Base-by-base conservation (phyloP, 1,140 invertebrate species). In the Odontomachus brunneus region DNA sequence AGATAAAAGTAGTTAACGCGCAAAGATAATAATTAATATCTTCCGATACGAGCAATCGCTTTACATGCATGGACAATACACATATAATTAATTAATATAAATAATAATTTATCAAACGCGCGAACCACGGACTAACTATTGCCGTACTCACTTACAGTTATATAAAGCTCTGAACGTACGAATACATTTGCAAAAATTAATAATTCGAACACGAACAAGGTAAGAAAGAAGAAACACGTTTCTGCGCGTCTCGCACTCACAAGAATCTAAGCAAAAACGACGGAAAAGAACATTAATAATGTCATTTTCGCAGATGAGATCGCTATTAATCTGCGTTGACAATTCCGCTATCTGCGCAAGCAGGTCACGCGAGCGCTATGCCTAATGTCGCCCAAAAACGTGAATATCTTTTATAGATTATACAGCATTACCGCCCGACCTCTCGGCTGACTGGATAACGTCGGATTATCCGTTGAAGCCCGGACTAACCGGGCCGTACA, bases 381-480 rank as follows among this genome's bases (percentile, higher is more conserved):
- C 48, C 44, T 51, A 29, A 22, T 55, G n/a, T 55, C 53, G 5
- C 53, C 53, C 53, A 19, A 83, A n/a, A 88, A 88, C 82, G 12
- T 88, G 83, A 88, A 60, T 87, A 38, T 88, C 49, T 89, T 89
- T 93, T 94, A 53, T 94, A 94, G 93, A 94, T 92, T 93, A 93
- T 85, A 86, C 93, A 85, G 88, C 91, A 59, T 83, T 92, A 75
- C 88, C 91, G 2, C 85, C 74, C 9, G 92, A 92, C 59, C 72
- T 92, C 0, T 69, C 90, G 3, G 63, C 89, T 9, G 93, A 94
- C 5, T 94, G 93, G 94, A 87, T 90, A 49, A 86, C 91, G 38
- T 84, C 95, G 2, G 96, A 96, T 89, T 96, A 95, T 92, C 95
- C 95, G 3, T 91, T 96, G 62, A 93, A 94, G 78, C 91, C 91